A percentile compares a stretch with the other conserved stretches of the same genome.
Evolutionary conservation across 2,113 vertebrate genomes (phyloP).

Genomic region (Actenoides lindsayi): DNA sequence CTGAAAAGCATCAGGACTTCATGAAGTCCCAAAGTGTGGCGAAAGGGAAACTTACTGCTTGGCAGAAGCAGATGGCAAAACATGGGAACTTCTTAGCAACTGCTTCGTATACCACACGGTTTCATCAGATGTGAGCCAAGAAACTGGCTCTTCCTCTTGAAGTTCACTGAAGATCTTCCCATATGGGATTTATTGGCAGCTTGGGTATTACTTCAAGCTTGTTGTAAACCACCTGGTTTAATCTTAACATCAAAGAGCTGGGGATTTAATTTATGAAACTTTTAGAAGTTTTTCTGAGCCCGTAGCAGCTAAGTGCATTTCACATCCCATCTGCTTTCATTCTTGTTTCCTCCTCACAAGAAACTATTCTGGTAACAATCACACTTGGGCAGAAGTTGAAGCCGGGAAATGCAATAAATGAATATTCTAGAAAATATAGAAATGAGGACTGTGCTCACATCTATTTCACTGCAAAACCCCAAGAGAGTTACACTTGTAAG

Average conservation of each 20-base stretch:
- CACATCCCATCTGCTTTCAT: slow-evolving; percentile 42
- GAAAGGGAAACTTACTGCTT: not conserved
- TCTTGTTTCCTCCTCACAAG: slow-evolving; percentile 11
- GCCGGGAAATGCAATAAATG: not conserved
- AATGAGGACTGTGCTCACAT: not conserved
- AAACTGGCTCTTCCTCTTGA: not conserved
- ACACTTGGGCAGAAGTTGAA: not conserved
- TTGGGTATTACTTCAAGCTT: not conserved
- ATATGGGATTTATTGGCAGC: slow-evolving; percentile 28
- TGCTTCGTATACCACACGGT: not conserved
- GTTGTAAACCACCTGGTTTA: slow-evolving; percentile 44
- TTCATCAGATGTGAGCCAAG: not conserved
- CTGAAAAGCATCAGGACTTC: not conserved
- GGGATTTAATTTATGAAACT: slow-evolving; percentile 18
- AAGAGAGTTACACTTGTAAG: not conserved
- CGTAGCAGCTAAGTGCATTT: slow-evolving; percentile 6
- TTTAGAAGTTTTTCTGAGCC: not conserved
- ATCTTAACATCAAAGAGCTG: slow-evolving; percentile 12
- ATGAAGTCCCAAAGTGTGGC: not conserved
- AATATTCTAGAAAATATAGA: not conserved
- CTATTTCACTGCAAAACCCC: not conserved
- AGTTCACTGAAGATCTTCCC: slow-evolving; percentile 33
- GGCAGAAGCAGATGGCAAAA: slow-evolving; percentile 4
- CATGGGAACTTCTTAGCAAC: not conserved
- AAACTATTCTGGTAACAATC: slow-evolving; percentile 35